phyloP scores from a whole-genome alignment of 2,888 invertebrate species.

The Synanthedon myopaeformis region DNA sequence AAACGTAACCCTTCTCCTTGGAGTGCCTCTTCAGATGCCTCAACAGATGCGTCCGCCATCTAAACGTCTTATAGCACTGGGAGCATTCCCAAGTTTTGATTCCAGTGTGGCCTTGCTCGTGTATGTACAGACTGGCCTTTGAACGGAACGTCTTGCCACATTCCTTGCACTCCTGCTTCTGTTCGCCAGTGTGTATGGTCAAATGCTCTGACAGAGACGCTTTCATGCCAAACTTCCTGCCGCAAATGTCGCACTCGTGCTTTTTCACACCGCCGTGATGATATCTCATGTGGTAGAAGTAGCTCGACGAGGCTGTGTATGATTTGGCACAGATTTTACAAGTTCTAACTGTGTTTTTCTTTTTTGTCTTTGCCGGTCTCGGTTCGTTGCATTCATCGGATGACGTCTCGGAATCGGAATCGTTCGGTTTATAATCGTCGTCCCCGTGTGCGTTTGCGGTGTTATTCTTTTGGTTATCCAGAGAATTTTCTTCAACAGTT shows the following conservation, averaged over 20 bases:
- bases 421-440: neutral
- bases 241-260: constrained; percentile 60
- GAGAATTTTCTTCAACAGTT: constrained; percentile 8
- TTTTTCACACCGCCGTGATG: constrained; percentile 51
- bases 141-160: constrained; percentile 63
- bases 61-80: constrained; percentile 46
- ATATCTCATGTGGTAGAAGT: constrained; percentile 66
- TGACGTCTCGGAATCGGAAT: neutral
- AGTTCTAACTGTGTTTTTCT: constrained; percentile 28
- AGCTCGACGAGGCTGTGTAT: constrained; percentile 56
- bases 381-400: constrained; percentile 1
- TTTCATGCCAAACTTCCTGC: constrained; percentile 52
- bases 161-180: constrained; percentile 44
- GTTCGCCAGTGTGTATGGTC: constrained; percentile 48
- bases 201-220: constrained; percentile 53
- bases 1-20: constrained; percentile 35
- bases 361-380: constrained; percentile 1
- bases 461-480: neutral
- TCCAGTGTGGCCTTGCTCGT: constrained; percentile 53
- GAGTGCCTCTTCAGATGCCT: constrained; percentile 52
- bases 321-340: constrained; percentile 60
- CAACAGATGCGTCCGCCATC: constrained; percentile 52
- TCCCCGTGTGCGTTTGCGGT: neutral
- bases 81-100: constrained; percentile 25
- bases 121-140: constrained; percentile 59